Evolutionary conservation across 92 coral and sea anemone genomes (phyloP).

Genomic region (Blastomussa wellsi): DNA sequence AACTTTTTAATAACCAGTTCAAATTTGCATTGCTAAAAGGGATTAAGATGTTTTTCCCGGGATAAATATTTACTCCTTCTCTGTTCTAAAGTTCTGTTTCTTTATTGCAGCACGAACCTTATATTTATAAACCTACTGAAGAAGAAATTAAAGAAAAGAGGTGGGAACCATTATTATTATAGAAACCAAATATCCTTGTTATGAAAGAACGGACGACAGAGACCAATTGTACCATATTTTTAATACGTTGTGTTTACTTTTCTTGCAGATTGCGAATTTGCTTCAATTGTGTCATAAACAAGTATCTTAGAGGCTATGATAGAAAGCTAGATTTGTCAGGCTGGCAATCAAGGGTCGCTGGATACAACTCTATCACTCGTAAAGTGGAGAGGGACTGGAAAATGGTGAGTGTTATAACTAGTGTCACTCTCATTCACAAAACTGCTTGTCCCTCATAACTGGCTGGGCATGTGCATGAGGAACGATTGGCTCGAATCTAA

Average conservation of each 20-base stretch:
- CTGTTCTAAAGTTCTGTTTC: neutral
- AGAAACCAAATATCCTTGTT: no score
- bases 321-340: slow-evolving; percentile 58
- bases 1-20: neutral
- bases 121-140: slow-evolving; percentile 79
- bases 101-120: slow-evolving; percentile 57
- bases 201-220: no score
- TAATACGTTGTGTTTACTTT: neutral
- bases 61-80: neutral
- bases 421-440: no score
- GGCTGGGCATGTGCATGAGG: no score
- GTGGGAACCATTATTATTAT: slow-evolving; percentile 26
- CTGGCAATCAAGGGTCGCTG: slow-evolving; percentile 71
- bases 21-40: no score
- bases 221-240: no score
- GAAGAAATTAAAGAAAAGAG: slow-evolving; percentile 78
- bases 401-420: slow-evolving; percentile 72
- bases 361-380: slow-evolving; percentile 70
- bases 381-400: slow-evolving; percentile 94
- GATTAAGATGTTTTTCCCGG: neutral
- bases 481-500: no score
- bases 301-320: slow-evolving; percentile 39
- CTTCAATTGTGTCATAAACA: slow-evolving; percentile 30
- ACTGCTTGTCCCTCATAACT: no score
- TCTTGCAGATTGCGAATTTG: slow-evolving; percentile 33